Conservation (phyloP, 1,140 invertebrate genomes). For the Aradophagus sp. region DNA sequence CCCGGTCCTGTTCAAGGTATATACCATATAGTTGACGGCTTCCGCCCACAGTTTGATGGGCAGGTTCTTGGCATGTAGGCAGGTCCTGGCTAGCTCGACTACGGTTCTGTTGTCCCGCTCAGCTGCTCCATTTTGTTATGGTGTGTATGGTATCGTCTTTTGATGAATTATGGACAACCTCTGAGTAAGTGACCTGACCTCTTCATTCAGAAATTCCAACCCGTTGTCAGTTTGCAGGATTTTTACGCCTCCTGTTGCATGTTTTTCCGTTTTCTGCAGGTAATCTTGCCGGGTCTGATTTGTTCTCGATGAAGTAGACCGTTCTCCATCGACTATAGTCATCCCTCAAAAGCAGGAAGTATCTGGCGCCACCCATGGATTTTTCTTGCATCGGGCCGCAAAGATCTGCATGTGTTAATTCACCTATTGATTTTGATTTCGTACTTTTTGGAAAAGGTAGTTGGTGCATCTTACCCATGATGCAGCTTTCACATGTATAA, state of each 20-base stretch:
- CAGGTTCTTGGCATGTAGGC: conserved; percentile 43
- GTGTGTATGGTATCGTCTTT: conserved; percentile 3
- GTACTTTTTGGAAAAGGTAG: conserved; percentile 54
- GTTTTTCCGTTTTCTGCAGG: conserved; percentile 11
- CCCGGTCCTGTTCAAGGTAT: conserved; percentile 1
- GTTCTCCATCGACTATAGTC: conserved; percentile 66
- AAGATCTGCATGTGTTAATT: conserved; percentile 70
- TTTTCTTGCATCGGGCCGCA: conserved; percentile 69
- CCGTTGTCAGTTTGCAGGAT: conserved; percentile 69
- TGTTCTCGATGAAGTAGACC: conserved; percentile 69
- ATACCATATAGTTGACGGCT: conserved; percentile 48
- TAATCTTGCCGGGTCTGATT: conserved; percentile 63
- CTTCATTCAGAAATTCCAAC: too few relatives aligned
- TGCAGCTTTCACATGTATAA: conserved; percentile 62
- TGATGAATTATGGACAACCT: conserved; percentile 42
- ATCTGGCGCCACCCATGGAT: conserved; percentile 61
- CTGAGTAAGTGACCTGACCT: too few relatives aligned
- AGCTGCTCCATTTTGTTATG: conserved; percentile 13
- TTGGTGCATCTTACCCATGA: conserved; percentile 66
- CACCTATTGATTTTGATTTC: conserved; percentile 53
- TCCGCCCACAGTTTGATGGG: conserved; percentile 64
- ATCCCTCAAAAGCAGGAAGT: conserved; percentile 70
- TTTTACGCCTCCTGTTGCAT: conserved; percentile 2
- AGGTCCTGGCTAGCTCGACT: conserved; percentile 64
- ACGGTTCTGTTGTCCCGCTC: conserved; percentile 51